Base-by-base conservation (phyloP, 2,797 vertebrate genomes). In the Coracias cyanogaster region DNA sequence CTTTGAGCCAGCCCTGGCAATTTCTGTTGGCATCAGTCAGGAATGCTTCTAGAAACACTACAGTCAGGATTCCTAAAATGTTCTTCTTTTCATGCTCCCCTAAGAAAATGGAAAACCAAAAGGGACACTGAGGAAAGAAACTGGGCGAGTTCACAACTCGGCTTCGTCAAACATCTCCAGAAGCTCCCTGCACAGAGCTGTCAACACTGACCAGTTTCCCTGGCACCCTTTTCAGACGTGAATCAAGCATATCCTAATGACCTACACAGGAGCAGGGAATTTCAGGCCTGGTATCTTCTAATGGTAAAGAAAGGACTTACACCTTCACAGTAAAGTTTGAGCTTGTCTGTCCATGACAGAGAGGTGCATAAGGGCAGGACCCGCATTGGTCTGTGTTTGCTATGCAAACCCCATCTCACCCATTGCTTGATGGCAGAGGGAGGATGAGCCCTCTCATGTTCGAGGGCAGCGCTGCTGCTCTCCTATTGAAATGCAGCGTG, bases 351-450 rank as follows among this genome's bases (percentile, higher is more conserved):
- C 71, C 26, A 2, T 0, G 2, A 31, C 33, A 24, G 45, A 74
- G 78, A 46, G 19, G 33, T 26, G 35, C 18, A 2, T 1, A 22
- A 22, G 60, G 57, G 62, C 62, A 71, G 69, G 60, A 12, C 31
- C 28, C 35, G 35, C 0, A 2, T 4, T 29, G 22, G 6, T 14
- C 14, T 66, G 46, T 3, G 2, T 31, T 48, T 17, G 24, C 65
- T 33, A 2, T 3, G 79, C 72, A 66, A 12, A 82, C 41, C 26
- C 29, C 49, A 6, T 6, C 20, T 45, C 20, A 22, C 25, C 25
- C 45, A 2, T 26, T 0, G 29, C 61, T 31, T 29, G 64, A 28
- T 15, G 62, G 54, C 49, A 65, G 19, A 39, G 48, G 15, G 15
- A 70, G 65, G 70, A 49, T 1, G n/a, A 90, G 64, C 16, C 16